Base-by-base conservation (phyloP, 2,888 invertebrate genomes). In the Heliconius hortense region DNA sequence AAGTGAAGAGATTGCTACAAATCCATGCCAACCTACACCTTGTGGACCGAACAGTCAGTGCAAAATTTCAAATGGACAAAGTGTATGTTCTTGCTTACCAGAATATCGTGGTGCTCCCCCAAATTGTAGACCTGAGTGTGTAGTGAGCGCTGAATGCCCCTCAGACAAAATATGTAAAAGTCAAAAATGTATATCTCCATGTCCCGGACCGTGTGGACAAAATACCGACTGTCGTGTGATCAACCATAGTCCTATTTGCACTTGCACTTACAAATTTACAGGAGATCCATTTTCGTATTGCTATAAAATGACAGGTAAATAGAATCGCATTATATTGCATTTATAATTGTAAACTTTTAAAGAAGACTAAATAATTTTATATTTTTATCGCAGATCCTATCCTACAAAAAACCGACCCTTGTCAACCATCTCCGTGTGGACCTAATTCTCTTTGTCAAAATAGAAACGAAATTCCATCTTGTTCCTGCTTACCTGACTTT, bases 111-210 rank as follows among this genome's bases (percentile, higher is more conserved):
- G 96, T 28, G 94, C 95, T 75, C 96, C 97, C 70, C 96, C 96
- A 76, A 95, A 95, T 82, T 96, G 96, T 84, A 93, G 96, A 82
- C 96, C 96, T n/a, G 96, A 96, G 88, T 96, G 96, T 88, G 95
- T 95, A n/a, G 95, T 96, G 24, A 96, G 96, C 83, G 92, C 96
- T 35, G 96, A 96, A 88, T 96, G 96, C 84, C 85, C 95, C 2
- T 88, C 93, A 56, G 94, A 95, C 77, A 95, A 95, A 88, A 95
- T 96, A 39, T 96, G 96, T 85, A 90, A 95, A 72, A 95, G 95
- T 84, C 95, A 95, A 82, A 96, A 96, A 89, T 97, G 97, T 87
- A 86, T 94, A 28, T 95, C 96, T 82, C 96, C 97, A 67, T 97
- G 97, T 81, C 95, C 95, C 69, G 96, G 96, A 67, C 95, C 96